Conservation (phyloP, 1,140 invertebrate species). For the Subanguina moxae region DNA sequence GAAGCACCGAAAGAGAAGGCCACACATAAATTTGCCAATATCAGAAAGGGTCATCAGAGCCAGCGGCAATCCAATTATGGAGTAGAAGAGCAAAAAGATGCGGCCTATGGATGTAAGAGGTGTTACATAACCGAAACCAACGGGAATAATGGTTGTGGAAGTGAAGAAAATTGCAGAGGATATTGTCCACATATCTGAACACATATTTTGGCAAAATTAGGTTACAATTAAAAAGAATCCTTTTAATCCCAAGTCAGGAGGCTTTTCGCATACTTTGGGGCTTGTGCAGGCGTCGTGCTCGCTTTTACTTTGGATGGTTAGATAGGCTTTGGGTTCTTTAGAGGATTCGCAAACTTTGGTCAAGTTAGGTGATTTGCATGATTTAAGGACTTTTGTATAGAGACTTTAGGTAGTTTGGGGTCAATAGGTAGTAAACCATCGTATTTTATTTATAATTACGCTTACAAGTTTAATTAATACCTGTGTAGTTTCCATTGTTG, state of each 20-base stretch:
- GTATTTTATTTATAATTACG: no score
- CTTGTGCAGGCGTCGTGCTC: no score
- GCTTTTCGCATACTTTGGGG: no score
- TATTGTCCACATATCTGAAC: conserved; percentile 15
- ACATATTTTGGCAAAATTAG: not conserved
- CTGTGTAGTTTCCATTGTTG: conserved; percentile 10
- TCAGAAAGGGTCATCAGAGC: conserved; percentile 19
- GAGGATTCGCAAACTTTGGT: no score
- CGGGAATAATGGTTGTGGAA: conserved; percentile 9
- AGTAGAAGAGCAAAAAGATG: conserved; percentile 15
- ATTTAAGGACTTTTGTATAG: no score
- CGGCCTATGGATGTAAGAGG: conserved; percentile 8
- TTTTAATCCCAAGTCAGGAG: no score
- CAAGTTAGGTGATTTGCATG: no score
- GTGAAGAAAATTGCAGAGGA: conserved; percentile 11
- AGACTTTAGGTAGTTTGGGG: no score
- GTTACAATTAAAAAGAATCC: no score
- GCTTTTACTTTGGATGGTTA: no score
- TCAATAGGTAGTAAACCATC: no score
- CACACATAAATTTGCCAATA: conserved; percentile 21
- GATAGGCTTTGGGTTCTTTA: no score
- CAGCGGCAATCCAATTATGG: conserved; percentile 20
- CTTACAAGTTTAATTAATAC: not conserved
- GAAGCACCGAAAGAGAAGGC: conserved; percentile 10
- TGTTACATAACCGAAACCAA: conserved; percentile 14